A percentile compares a stretch with the other conserved stretches of the same genome.
Evolutionary conservation across 1,140 invertebrate species (phyloP).

Genomic region (Metopolophium dirhodum): DNA sequence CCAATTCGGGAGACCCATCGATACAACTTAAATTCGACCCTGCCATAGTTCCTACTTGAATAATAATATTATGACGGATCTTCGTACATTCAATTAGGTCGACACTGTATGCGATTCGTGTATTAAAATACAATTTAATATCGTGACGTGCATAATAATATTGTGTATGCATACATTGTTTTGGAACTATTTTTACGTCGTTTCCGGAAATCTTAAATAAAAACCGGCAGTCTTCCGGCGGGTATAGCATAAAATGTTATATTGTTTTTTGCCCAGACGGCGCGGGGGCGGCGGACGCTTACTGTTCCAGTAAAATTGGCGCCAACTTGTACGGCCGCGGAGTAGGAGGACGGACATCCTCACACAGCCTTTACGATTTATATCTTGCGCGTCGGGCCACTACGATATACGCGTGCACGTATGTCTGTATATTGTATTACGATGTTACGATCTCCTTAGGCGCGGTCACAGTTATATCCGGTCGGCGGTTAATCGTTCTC

Average conservation of each 20-base stretch:
- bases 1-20: no score
- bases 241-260: not conserved
- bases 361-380: not conserved
- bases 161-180: not conserved
- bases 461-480: no score
- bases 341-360: no score
- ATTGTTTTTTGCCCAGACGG: not conserved
- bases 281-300: not conserved
- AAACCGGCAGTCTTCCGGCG: not conserved
- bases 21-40: no score
- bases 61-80: no score
- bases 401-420: no score
- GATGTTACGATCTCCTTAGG: not conserved
- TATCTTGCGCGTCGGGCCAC: not conserved
- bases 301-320: not conserved
- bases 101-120: not conserved
- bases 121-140: not conserved
- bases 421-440: not conserved
- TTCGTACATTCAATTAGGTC: no score
- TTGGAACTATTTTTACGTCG: not conserved
- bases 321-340: not conserved
- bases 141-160: not conserved
- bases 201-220: not conserved
- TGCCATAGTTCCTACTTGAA: no score
- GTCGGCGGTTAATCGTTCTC: not conserved